Evolutionary conservation across 2,888 invertebrate genomes (phyloP).

Genomic region (Drosophila anomelani): DNA sequence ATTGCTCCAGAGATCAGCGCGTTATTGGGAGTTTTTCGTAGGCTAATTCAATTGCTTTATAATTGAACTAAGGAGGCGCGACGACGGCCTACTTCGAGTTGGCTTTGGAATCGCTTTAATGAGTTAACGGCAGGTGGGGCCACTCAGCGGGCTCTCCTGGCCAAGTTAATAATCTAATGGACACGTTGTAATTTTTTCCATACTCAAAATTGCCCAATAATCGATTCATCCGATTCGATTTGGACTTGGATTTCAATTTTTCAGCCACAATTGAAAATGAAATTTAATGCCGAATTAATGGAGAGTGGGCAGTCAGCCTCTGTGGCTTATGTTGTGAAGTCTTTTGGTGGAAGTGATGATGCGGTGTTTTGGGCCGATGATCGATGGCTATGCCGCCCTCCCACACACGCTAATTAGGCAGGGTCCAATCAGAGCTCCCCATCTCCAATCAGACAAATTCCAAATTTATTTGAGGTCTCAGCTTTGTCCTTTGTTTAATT

Average conservation of each 20-base stretch:
- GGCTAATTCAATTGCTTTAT: conserved; percentile 77
- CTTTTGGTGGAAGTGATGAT: conserved; percentile 41
- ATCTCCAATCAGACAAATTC: conserved; percentile 53
- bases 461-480: conserved; percentile 69
- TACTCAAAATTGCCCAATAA: conserved; percentile 66
- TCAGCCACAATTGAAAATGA: conserved; percentile 66
- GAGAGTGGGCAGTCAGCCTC: conserved; percentile 42
- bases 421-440: conserved; percentile 20
- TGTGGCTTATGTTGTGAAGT: conserved; percentile 56
- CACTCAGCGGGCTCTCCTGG: conserved; percentile 68
- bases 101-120: conserved; percentile 59
- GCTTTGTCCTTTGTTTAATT: conserved; percentile 77
- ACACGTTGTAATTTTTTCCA: conserved; percentile 69
- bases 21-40: conserved; percentile 47
- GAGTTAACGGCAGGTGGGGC: conserved; percentile 47
- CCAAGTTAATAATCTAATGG: conserved; percentile 79
- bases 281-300: conserved; percentile 75
- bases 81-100: conserved; percentile 49
- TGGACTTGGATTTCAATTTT: conserved; percentile 56
- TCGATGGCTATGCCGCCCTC: conserved; percentile 35
- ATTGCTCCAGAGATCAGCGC: conserved; percentile 53
- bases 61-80: conserved; percentile 74
- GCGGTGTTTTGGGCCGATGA: conserved; percentile 42
- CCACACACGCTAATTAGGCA: conserved; percentile 63
- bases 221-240: conserved; percentile 48